Evolutionary conservation across 2,888 invertebrate genomes (phyloP).

Genomic region (Tolmerus cingulatus): DNA sequence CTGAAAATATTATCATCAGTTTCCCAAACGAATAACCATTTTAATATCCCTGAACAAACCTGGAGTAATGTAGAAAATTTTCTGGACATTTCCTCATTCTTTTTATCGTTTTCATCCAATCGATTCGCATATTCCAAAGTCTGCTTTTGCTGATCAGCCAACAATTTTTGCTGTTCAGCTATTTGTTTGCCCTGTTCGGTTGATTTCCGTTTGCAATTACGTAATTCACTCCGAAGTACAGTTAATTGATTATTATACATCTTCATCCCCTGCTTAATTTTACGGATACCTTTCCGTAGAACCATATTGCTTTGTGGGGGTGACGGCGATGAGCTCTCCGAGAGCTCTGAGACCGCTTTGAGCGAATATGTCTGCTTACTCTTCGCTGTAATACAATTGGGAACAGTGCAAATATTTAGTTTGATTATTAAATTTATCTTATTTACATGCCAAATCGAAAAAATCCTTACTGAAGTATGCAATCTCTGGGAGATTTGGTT

Average conservation of each 20-base stretch:
- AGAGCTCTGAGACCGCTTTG: constrained; percentile 58
- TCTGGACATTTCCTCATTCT: constrained; percentile 87
- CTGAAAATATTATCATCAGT: constrained; percentile 62
- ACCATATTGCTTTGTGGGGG: constrained; percentile 87
- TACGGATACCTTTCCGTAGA: constrained; percentile 82
- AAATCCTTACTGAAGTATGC: constrained; percentile 88
- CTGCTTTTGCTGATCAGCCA: constrained; percentile 78
- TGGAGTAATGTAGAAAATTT: constrained; percentile 88
- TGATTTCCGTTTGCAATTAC: constrained; percentile 82
- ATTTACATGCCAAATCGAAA: constrained; percentile 68
- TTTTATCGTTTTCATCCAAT: constrained; percentile 89
- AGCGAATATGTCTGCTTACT: constrained; percentile 53
- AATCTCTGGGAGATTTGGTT: constrained; percentile 87
- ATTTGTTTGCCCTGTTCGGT: constrained; percentile 87
- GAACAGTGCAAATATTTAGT: not conserved
- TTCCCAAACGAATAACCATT: not conserved
- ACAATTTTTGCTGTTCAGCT: constrained; percentile 76
- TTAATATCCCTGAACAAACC: constrained; percentile 61
- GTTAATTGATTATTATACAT: constrained; percentile 85
- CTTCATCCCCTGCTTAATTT: constrained; percentile 90
- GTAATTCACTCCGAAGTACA: constrained; percentile 78
- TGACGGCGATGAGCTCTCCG: constrained; percentile 64
- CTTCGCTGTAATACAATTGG: constrained; percentile 56
- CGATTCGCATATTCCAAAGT: constrained; percentile 81
- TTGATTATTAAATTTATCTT: not conserved